A percentile compares a stretch with the other conserved stretches of the same genome.
Conservation (phyloP, 1,140 invertebrate species). For the Cephus cinctus region DNA sequence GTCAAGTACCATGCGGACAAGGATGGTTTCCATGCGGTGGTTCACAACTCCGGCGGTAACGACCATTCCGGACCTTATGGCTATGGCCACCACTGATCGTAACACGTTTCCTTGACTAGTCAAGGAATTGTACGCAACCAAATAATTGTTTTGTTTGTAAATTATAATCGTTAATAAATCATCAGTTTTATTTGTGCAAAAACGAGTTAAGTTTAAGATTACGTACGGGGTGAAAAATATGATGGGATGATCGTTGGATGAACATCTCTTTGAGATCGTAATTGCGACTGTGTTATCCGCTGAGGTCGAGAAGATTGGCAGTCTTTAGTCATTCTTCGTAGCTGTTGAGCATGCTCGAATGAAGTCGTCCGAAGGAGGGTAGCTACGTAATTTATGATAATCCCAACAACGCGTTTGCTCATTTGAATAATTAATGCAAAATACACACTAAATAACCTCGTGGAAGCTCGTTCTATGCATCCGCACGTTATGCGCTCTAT, state of each 20-base stretch:
- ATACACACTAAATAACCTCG: constrained; percentile 52
- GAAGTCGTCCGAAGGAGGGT: constrained; percentile 36
- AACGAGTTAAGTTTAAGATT: neutral
- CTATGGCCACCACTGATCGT: neutral
- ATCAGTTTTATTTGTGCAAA: neutral
- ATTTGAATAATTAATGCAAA: constrained; percentile 57
- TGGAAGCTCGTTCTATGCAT: constrained; percentile 40
- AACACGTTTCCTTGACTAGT: neutral
- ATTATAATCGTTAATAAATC: neutral
- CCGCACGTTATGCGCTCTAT: constrained; percentile 36
- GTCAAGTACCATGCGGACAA: constrained; percentile 13
- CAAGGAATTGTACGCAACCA: neutral
- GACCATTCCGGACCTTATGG: constrained; percentile 5
- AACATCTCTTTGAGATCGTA: too few relatives aligned
- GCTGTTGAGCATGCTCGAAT: constrained; percentile 33
- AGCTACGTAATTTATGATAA: constrained; percentile 49
- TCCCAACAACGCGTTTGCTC: constrained; percentile 38
- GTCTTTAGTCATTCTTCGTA: too few relatives aligned
- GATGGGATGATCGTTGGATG: too few relatives aligned
- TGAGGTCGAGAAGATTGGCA: too few relatives aligned
- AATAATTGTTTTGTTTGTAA: neutral
- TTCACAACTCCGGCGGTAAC: constrained; percentile 1
- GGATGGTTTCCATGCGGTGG: constrained; percentile 10
- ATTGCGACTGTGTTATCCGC: too few relatives aligned
- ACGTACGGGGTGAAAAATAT: neutral